Base-by-base conservation (phyloP, 2,113 vertebrate species). In the Cyanocitta stelleri region DNA sequence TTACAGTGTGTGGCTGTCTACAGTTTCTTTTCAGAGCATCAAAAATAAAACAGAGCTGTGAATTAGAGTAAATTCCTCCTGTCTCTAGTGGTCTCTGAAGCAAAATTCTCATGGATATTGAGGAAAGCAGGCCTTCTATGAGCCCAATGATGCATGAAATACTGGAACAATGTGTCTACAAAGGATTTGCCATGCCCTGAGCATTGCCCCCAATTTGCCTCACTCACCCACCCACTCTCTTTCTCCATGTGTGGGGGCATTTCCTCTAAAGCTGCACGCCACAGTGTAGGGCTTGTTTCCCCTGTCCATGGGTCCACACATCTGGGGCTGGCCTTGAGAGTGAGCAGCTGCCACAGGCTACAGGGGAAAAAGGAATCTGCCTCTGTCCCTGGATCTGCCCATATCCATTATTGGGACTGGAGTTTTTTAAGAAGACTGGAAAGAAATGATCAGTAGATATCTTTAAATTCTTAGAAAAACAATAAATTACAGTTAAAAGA, bases 51-150 rank as follows among this genome's bases (percentile, higher is more conserved):
- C n/a, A 77, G 0, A 4, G 16, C 23, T 76, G 37, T 62, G 85
- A 95, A 94, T 94, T 85, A 85, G 23, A 96, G 67, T 62, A 51
- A 89, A 49, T 89, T 87, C 61, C 62, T 91, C 37, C 61, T 64
- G 82, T 79, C 54, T 72, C 23, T 89, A 82, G 69, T 51, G 82
- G 56, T 59, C 26, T 80, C 62, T 79, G 69, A 87, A 79, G 90
- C 39, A 85, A 94, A 72, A 56, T 56, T 85, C 35, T 82, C 0
- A 0, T 71, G 51, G 68, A 58, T 68, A 55, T 75, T 82, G 76
- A 75, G 58, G 30, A 89, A 63, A 91, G 58, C 35, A 91, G 68
- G 4, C 7, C 73, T 77, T 81, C 55, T 55, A 41, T 51, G 10
- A 82, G n/a, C 39, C 33, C 49, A 14, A 9, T 0, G 2, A 76